Evolutionary conservation across 2,113 vertebrate genomes (phyloP), one percentile per base, ranked within the genome.

Genomic region (Perccottus glenii): DNA sequence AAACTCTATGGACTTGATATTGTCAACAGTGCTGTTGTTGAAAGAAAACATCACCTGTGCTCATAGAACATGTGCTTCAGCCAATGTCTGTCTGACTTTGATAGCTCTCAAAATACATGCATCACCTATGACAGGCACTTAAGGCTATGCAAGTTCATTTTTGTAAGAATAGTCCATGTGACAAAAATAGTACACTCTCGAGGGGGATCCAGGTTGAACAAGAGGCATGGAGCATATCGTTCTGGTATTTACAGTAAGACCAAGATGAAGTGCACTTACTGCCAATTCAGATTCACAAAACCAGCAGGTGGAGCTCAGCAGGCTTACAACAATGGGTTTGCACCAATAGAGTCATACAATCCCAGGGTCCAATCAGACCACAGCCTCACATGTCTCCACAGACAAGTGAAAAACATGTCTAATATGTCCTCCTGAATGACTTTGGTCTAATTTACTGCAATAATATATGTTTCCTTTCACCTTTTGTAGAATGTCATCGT

Each of bases 221-320:
- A 19, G 52, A 33, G 33, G 14, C 52, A 36, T 56, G 61, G 48
- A 38, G 44, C 14, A 19, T 47, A 44, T 14, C 15, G 57, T 12
- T 66, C 40, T 10, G 27, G 48, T 38, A 64, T 52, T 49, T 73
- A 47, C 48, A 36, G 12, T 42, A 42, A 50, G 48, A n/a, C 53
- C 6, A 47, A 59, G n/a, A n/a, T 40, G 15, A 63, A 33, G 5
- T 14, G 55, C 44, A 5, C 14, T 14, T 32, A 12, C 10, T 33
- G 36, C 45, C 35, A 50, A 4, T 57, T 33, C 51, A 38, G 40
- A n/a, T 35, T 16, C 4, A 66, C 45, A 35, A 11, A 71, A 61
- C 80, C 80, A 77, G 74, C 76, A 86, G 78, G 68, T 82, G 77
- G 76, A 81, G 86, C 78, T 80, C 50, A 69, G 32, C 60, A 75